Percentiles rank a stretch among this genome's conserved stretches.
Conservation (phyloP, 1,140 invertebrate species). For the Drosophila nannoptera region DNA sequence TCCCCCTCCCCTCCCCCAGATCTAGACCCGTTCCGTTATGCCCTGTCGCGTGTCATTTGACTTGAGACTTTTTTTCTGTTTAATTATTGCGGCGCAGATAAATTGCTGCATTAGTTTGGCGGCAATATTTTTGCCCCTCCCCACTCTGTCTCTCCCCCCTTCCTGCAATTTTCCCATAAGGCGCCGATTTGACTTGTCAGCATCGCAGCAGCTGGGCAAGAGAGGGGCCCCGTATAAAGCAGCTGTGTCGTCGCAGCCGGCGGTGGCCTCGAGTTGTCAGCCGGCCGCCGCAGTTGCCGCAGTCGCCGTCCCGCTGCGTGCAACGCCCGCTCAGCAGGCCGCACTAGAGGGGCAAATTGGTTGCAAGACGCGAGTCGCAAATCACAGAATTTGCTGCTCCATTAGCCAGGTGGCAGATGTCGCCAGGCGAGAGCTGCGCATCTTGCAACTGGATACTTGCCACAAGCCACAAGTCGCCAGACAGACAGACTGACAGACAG, state of each 20-base stretch:
- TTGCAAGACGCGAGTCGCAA: neutral
- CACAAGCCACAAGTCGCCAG: neutral
- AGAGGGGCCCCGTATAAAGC: neutral
- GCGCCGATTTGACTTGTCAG: conserved; percentile 56
- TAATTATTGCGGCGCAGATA: conserved; percentile 42
- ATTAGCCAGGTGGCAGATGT: conserved; percentile 9
- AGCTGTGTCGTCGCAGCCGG: conserved; percentile 24
- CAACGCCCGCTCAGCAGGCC: conserved; percentile 17
- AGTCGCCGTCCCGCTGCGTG: conserved; percentile 10
- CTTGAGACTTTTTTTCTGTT: conserved; percentile 24
- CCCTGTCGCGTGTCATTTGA: conserved; percentile 38
- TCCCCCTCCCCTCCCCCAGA: too few relatives aligned
- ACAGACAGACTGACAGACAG: too few relatives aligned
- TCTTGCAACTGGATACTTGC: conserved; percentile 6
- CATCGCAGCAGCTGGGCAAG: conserved; percentile 16
- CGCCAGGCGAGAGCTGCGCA: too few relatives aligned
- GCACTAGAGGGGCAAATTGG: conserved; percentile 22
- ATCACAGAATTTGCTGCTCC: neutral
- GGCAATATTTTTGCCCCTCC: conserved; percentile 6
- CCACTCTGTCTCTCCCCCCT: neutral
- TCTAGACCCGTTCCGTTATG: neutral
- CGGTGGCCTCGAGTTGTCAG: conserved; percentile 55
- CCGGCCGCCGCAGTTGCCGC: conserved; percentile 11
- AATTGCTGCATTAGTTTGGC: conserved; percentile 49
- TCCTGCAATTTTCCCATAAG: conserved; percentile 18